Conservation (phyloP, 2,797 vertebrate species). For the Lacerta agilis region DNA sequence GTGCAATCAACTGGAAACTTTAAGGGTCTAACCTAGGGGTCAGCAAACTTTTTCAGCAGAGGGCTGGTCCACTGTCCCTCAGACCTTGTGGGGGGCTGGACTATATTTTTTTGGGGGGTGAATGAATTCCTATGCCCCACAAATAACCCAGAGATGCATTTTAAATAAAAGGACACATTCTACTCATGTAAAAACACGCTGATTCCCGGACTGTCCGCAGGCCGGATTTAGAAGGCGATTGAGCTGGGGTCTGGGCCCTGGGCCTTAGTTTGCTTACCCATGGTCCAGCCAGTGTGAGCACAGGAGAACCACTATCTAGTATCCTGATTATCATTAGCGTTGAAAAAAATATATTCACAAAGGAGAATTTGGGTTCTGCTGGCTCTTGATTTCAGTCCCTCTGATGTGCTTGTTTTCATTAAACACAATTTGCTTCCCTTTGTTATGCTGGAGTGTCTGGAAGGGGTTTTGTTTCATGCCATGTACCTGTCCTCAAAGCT, state of each 20-base stretch:
- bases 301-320: constrained; percentile 23
- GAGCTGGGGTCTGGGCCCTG: too few relatives aligned
- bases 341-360: constrained; percentile 23
- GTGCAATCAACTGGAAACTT: not conserved
- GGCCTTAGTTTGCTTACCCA: not conserved
- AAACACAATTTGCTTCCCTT: constrained; percentile 46
- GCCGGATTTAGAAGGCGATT: too few relatives aligned
- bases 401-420: constrained; percentile 37
- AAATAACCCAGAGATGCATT: too few relatives aligned
- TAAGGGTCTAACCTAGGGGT: not conserved
- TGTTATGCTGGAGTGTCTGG: constrained; percentile 36
- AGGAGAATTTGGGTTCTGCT: constrained; percentile 15
- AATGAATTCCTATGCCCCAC: too few relatives aligned
- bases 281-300: constrained; percentile 18
- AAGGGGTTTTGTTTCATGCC: constrained; percentile 47
- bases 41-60: too few relatives aligned
- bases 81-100: too few relatives aligned
- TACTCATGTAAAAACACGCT: too few relatives aligned
- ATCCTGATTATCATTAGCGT: constrained; percentile 25
- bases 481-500: constrained; percentile 61
- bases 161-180: too few relatives aligned
- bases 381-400: constrained; percentile 35
- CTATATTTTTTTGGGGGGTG: too few relatives aligned
- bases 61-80: too few relatives aligned
- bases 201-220: too few relatives aligned